Evolutionary conservation across 2,888 invertebrate species (phyloP).

Genomic region (Apamea sordens): DNA sequence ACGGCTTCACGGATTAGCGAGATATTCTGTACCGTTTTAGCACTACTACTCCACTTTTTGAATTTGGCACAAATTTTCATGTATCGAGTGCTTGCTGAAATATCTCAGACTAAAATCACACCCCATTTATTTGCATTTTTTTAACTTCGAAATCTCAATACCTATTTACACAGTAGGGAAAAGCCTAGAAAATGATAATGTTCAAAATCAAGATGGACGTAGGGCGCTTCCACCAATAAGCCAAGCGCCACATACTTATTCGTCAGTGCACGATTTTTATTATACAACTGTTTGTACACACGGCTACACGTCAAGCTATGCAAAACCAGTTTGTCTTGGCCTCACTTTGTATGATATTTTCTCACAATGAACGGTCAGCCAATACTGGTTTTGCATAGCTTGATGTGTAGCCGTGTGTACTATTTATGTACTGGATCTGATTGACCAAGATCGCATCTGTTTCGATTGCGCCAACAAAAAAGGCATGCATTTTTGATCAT

Average conservation of each 20-base stretch:
- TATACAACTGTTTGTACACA: neutral
- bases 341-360: too few species aligned
- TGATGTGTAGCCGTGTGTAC: too few species aligned
- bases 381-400: too few species aligned
- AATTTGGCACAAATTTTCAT: conserved; percentile 39
- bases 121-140: neutral
- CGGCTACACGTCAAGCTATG: too few species aligned
- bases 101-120: neutral
- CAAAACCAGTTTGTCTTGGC: too few species aligned
- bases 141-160: too few species aligned
- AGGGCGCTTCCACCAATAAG: neutral
- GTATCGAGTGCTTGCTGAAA: neutral
- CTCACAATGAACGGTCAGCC: too few species aligned
- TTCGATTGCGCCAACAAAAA: neutral
- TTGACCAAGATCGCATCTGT: neutral
- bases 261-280: neutral
- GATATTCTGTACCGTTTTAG: conserved; percentile 61
- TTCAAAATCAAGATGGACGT: neutral
- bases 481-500: neutral
- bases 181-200: neutral
- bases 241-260: neutral
- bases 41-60: conserved; percentile 60
- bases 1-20: conserved; percentile 29
- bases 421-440: too few species aligned
- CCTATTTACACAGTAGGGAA: neutral